Conservation (phyloP, 1,140 invertebrate species). For the Drosophila nebulosa region DNA sequence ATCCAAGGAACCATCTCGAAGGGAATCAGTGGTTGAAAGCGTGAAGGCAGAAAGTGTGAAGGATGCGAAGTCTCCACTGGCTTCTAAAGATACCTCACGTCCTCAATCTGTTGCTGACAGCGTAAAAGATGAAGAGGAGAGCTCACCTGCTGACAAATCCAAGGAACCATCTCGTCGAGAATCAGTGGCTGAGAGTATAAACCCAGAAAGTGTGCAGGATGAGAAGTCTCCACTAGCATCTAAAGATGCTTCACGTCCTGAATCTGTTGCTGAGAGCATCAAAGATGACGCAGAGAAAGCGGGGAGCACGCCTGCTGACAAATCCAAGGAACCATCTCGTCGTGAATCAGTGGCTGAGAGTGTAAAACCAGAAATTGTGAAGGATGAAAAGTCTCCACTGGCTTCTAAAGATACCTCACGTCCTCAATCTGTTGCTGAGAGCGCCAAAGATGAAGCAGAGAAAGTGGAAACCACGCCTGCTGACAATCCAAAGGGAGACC, state of each 20-base stretch:
- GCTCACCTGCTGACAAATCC: constrained; percentile 16
- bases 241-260: constrained; percentile 33
- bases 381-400: constrained; percentile 13
- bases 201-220: constrained; percentile 6
- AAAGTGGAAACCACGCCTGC: no score
- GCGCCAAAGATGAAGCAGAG: no score
- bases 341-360: constrained; percentile 16
- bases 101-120: background rate
- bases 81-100: constrained; percentile 28
- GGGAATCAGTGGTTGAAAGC: no score
- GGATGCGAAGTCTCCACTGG: constrained; percentile 18
- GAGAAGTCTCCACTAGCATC: constrained; percentile 10
- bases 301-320: background rate
- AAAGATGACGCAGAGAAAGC: constrained; percentile 22
- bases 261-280: constrained; percentile 13
- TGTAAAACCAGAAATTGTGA: background rate
- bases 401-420: constrained; percentile 24
- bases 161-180: constrained; percentile 18
- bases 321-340: constrained; percentile 3
- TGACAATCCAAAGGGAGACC: constrained; percentile 17
- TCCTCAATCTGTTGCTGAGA: constrained; percentile 20
- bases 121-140: background rate
- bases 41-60: background rate
- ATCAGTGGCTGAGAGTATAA: constrained; percentile 21
- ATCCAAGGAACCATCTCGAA: no score